phyloP scores from a whole-genome alignment of 2,888 invertebrate species.

The Amaurobius ferox region DNA sequence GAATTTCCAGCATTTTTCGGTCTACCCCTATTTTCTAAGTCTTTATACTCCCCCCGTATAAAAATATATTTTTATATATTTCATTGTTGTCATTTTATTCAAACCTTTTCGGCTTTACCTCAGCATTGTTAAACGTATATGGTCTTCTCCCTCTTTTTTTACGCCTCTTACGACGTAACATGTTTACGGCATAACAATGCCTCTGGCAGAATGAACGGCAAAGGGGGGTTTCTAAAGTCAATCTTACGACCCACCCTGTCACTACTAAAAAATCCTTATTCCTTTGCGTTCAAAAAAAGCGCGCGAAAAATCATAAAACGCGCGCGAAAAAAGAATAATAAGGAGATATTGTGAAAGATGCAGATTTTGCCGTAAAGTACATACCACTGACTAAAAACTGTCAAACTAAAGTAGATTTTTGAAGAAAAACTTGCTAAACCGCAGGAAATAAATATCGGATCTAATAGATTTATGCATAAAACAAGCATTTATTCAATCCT shows the following conservation, averaged over 20 bases:
- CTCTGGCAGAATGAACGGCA: constrained; percentile 33
- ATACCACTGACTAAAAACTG: too few relatives aligned
- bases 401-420: too few relatives aligned
- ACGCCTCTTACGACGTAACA: constrained; percentile 27
- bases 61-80: constrained; percentile 60
- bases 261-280: constrained; percentile 3
- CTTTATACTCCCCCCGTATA: constrained; percentile 37
- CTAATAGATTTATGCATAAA: too few relatives aligned
- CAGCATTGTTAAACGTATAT: constrained; percentile 57
- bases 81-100: constrained; percentile 55
- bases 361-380: too few relatives aligned
- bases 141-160: constrained; percentile 29
- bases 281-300: constrained; percentile 2
- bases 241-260: constrained; percentile 8
- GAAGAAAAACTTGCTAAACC: too few relatives aligned
- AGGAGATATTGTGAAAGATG: neutral
- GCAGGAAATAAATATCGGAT: too few relatives aligned
- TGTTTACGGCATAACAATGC: constrained; percentile 65
- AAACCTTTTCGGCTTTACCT: constrained; percentile 48
- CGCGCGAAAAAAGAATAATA: neutral
- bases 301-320: constrained; percentile 14
- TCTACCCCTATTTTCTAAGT: constrained; percentile 15
- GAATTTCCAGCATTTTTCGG: constrained; percentile 45
- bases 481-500: too few relatives aligned
- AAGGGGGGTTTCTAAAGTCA: constrained; percentile 9